A percentile compares a stretch with the other conserved stretches of the same genome.
Conservation (phyloP, 2,113 vertebrate species). For the Ophthalmolycus amberensis region DNA sequence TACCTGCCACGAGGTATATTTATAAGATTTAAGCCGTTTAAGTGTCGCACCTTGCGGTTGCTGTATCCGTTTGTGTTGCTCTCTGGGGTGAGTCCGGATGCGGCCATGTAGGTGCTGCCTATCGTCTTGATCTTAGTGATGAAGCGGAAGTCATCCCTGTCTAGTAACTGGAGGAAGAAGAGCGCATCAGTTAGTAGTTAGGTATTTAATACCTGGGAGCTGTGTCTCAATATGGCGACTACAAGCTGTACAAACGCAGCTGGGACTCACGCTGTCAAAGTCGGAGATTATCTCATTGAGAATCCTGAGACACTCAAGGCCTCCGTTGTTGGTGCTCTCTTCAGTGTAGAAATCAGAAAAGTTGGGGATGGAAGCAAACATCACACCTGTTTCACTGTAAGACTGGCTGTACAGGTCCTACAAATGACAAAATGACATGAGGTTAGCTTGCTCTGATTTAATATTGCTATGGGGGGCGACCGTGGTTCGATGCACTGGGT, state of each 20-base stretch:
- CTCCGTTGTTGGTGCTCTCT: constrained; percentile 96
- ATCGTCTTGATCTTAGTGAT: constrained; percentile 99
- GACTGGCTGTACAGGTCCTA: constrained; percentile 97
- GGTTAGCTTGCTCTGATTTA: background rate
- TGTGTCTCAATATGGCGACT: background rate
- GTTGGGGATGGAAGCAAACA: constrained; percentile 98
- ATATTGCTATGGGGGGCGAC: no score
- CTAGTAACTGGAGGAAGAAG: constrained; percentile 85
- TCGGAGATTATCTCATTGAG: constrained; percentile 98
- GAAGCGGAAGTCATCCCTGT: constrained; percentile 90
- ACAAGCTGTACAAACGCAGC: background rate
- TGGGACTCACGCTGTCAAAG: constrained; percentile 91
- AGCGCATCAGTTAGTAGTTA: background rate
- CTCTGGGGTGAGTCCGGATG: constrained; percentile 91
- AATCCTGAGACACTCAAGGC: constrained; percentile 94
- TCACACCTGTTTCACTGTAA: constrained; percentile 94
- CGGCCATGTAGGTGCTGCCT: constrained; percentile 98
- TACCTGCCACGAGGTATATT: background rate
- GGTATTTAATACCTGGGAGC: background rate
- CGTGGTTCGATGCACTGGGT: no score
- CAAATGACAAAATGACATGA: constrained; percentile 18
- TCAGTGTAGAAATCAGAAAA: constrained; percentile 98
- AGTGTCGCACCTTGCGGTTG: constrained; percentile 81
- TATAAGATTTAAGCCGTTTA: background rate
- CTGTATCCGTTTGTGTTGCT: constrained; percentile 83